These are phyloP conservation scores for Papilio protenor DNA, from an alignment of 2,888 invertebrate genomes.

Conservation along the genomic window DNA sequence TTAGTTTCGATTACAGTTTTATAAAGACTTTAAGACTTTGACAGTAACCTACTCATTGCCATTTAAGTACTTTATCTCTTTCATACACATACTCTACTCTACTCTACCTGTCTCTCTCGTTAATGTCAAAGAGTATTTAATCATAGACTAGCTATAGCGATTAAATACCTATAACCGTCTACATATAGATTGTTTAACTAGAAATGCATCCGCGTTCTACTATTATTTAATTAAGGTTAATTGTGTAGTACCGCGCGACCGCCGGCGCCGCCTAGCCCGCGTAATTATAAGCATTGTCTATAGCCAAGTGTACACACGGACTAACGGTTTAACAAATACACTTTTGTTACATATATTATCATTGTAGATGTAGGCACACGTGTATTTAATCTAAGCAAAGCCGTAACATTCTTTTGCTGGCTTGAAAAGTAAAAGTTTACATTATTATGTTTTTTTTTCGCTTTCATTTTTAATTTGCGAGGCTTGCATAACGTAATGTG, in stretches of 20 bases:
- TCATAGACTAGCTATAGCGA: background rate
- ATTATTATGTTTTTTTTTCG: background rate
- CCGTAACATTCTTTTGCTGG: background rate
- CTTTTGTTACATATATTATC: conserved; percentile 3
- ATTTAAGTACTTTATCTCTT: background rate
- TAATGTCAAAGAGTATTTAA: background rate
- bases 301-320: background rate
- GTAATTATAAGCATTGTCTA: background rate
- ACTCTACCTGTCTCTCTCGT: background rate
- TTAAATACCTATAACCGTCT: background rate
- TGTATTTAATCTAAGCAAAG: background rate
- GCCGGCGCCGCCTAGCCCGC: background rate
- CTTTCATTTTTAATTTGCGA: background rate
- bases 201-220: conserved; percentile 13
- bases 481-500: background rate
- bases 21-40: background rate
- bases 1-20: background rate
- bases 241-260: background rate
- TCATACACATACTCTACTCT: background rate
- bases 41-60: background rate
- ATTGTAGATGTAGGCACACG: background rate
- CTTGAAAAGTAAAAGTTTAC: background rate
- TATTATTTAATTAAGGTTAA: conserved; percentile 15
- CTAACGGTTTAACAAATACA: background rate
- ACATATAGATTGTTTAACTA: background rate